A percentile compares a stretch with the other conserved stretches of the same genome.
phyloP scores from a whole-genome alignment of 1,140 invertebrate genomes.

The Meloidogyne exigua region DNA sequence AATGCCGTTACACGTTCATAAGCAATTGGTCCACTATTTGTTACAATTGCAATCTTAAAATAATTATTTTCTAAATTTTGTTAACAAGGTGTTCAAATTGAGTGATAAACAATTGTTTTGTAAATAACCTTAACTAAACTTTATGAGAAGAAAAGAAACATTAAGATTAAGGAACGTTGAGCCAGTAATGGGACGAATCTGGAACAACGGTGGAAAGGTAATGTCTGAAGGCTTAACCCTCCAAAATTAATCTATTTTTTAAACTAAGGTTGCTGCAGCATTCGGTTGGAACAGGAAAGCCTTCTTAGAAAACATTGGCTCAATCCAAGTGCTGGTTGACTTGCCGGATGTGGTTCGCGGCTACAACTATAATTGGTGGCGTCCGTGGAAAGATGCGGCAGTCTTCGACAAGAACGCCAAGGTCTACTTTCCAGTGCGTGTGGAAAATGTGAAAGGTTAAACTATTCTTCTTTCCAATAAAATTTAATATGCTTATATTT shows the following conservation, averaged over 20 bases:
- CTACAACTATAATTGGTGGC: slow-evolving; percentile 54
- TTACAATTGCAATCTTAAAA: slow-evolving; percentile 52
- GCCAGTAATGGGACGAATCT: slow-evolving; percentile 53
- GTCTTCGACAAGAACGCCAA: slow-evolving; percentile 36
- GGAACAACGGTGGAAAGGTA: slow-evolving; percentile 48
- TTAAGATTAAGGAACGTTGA: slow-evolving; percentile 55
- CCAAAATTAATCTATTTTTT: too few species aligned
- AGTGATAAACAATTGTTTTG: too few species aligned
- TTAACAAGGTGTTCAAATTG: too few species aligned
- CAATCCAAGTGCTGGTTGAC: slow-evolving; percentile 48
- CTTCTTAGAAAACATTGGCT: slow-evolving; percentile 48
- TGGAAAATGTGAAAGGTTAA: slow-evolving; percentile 38
- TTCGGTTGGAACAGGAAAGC: slow-evolving; percentile 40
- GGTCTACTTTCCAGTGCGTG: slow-evolving; percentile 50
- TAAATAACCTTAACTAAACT: too few species aligned
- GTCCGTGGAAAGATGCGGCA: slow-evolving; percentile 46
- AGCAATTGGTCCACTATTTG: slow-evolving; percentile 51
- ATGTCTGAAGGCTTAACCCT: not conserved
- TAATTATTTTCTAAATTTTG: not conserved
- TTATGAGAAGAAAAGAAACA: too few species aligned
- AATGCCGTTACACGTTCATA: slow-evolving; percentile 54
- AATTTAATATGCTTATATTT: not conserved
- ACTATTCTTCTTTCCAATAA: not conserved
- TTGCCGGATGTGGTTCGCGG: slow-evolving; percentile 49
- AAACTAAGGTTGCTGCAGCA: slow-evolving; percentile 29